Evolutionary conservation across 1,140 invertebrate genomes (phyloP).

Genomic region (Musca domestica): DNA sequence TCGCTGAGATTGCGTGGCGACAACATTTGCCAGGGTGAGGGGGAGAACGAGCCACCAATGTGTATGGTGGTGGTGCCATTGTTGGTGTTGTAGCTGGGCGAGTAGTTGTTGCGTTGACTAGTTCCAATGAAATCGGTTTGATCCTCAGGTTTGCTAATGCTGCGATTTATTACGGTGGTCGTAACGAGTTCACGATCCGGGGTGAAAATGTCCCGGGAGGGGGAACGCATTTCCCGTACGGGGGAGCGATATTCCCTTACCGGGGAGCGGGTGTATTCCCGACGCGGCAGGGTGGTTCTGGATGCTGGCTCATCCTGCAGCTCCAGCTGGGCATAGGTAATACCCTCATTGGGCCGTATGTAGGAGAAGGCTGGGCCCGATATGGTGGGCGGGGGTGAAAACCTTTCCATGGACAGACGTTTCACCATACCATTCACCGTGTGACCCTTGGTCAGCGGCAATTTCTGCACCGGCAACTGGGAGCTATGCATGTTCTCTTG

Average conservation of each 20-base stretch:
- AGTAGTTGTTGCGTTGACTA: slow-evolving; percentile 17
- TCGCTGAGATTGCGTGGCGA: slow-evolving; percentile 56
- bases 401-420: slow-evolving; percentile 63
- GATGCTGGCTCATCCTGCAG: slow-evolving; percentile 35
- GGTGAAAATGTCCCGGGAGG: slow-evolving; percentile 27
- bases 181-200: slow-evolving; percentile 18
- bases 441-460: slow-evolving; percentile 63
- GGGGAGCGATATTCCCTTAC: slow-evolving; percentile 38
- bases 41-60: slow-evolving; percentile 37
- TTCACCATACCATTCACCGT: slow-evolving; percentile 66
- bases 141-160: slow-evolving; percentile 16
- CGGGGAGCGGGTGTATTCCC: slow-evolving; percentile 13
- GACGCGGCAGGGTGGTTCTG: slow-evolving; percentile 18
- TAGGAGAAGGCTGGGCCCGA: slow-evolving; percentile 50
- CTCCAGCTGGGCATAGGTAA: slow-evolving; percentile 76
- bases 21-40: slow-evolving; percentile 49
- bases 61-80: slow-evolving; percentile 29
- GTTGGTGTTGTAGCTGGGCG: slow-evolving; percentile 13
- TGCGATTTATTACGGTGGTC: background rate
- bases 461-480: slow-evolving; percentile 63
- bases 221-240: slow-evolving; percentile 33
- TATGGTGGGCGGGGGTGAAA: slow-evolving; percentile 64
- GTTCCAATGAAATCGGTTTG: slow-evolving; percentile 27
- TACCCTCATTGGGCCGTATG: slow-evolving; percentile 53
- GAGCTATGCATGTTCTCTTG: slow-evolving; percentile 66